A percentile compares a stretch with the other conserved stretches of the same genome.
These are phyloP conservation scores for Eurypyga helias DNA, from an alignment of 2,113 vertebrate species.

Conservation along the genomic window DNA sequence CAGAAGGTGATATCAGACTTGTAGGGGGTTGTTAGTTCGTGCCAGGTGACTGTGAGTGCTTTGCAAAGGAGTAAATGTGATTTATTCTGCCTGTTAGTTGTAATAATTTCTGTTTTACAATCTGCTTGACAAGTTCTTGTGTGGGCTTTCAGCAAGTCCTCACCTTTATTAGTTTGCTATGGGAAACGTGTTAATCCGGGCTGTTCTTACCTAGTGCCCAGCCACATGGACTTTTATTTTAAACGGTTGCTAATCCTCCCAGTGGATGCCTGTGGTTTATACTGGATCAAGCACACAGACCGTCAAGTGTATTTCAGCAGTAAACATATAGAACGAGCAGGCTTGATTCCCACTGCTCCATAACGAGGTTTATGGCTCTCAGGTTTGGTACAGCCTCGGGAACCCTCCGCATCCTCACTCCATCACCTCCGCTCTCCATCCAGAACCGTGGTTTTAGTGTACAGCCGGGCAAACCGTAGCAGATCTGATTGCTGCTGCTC, in stretches of 20 bases:
- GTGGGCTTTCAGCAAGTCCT: conserved; percentile 45
- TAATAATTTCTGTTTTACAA: not conserved
- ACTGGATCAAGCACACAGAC: conserved; percentile 1
- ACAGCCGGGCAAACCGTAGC: not conserved
- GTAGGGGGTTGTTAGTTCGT: not conserved
- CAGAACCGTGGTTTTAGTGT: not conserved
- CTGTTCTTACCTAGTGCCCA: not conserved
- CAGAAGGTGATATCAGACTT: not conserved
- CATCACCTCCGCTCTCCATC: not conserved
- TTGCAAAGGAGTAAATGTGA: not conserved
- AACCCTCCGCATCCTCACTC: not conserved
- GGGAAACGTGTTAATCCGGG: not conserved
- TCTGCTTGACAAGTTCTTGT: not conserved
- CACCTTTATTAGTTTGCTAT: conserved; percentile 8
- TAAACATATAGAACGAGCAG: not conserved
- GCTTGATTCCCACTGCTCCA: not conserved
- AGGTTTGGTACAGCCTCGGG: not conserved
- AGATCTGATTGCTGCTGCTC: not conserved
- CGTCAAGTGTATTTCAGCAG: conserved; percentile 14
- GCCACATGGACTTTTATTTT: not conserved
- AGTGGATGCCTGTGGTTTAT: conserved; percentile 40
- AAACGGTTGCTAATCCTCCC: conserved; percentile 45
- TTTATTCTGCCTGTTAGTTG: not conserved
- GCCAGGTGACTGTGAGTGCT: not conserved
- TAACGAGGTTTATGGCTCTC: not conserved